Base-by-base conservation (phyloP, 2,888 invertebrate genomes). In the Rutpela maculata region DNA sequence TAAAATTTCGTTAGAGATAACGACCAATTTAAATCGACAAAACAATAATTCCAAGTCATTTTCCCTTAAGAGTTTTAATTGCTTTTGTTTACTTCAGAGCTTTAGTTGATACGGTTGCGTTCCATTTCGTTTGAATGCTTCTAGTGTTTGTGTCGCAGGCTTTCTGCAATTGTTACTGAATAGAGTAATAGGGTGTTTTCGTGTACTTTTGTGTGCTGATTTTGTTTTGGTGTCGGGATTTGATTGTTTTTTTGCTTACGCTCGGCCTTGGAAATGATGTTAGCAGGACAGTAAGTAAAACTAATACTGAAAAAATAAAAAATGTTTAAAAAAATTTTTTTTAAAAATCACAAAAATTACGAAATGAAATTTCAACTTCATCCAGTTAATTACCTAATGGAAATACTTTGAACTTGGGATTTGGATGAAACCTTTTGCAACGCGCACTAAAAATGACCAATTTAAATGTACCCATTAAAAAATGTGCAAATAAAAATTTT, bases 11-110 rank as follows among this genome's bases (percentile, higher is more conserved):
- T 50, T 50, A 50, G 50, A 15, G 50, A 50, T 50, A 50, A 50
- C 50, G 50, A 50, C 50, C 50, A 50, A 50, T 50, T 50, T n/a
- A 50, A 50, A 50, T 50, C 50, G 50, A n/a, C 50, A n/a, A 50
- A 50, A 50, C 50, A 50, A n/a, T 50, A 50, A 50, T 50, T 50
- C 12, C 15, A 50, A 50, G 50, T 50, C 50, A n/a, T 50, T 15
- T 50, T 50, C 50, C 50, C 50, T n/a, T 7, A 50, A n/a, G 6
- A 50, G 50, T 4, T 50, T n/a, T 50, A 50, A 50, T 50, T 50
- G 50, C 50, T 50, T 50, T 50, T n/a, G 50, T 50, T 50, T n/a
- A 50, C 50, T 26, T 12, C 12, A n/a, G 50, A 50, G 15, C 50
- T 50, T 7, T 35, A 35, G 31, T n/a, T 35, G 9, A 7, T 35